phyloP scores from a whole-genome alignment of 2,888 invertebrate genomes.

The Amphiduros pacificus region DNA sequence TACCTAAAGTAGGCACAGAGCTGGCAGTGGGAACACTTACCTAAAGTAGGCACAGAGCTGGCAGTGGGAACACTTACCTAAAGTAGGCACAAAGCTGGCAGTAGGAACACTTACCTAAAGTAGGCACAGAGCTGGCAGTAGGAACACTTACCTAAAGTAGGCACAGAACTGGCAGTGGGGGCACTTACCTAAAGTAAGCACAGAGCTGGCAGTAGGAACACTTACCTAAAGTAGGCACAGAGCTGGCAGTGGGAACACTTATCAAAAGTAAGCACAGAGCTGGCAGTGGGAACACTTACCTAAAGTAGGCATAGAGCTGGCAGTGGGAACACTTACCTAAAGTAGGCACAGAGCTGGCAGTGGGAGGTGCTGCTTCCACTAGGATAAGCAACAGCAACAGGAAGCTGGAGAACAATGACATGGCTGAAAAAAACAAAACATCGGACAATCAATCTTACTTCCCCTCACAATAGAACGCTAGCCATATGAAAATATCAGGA shows the following conservation, averaged over 20 bases:
- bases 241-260: too few species aligned
- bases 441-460: too few species aligned
- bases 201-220: slow-evolving; percentile 6
- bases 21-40: background rate
- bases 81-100: too few species aligned
- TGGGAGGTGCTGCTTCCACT: slow-evolving; percentile 17
- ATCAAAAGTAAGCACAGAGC: too few species aligned
- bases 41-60: too few species aligned
- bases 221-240: too few species aligned
- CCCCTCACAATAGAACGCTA: too few species aligned
- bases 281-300: too few species aligned
- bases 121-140: background rate
- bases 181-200: slow-evolving; percentile 6
- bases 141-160: slow-evolving; percentile 10
- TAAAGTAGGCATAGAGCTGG: too few species aligned
- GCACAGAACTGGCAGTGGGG: slow-evolving; percentile 12
- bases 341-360: slow-evolving; percentile 17
- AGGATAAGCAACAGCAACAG: slow-evolving; percentile 14
- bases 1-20: background rate
- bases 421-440: slow-evolving; percentile 12
- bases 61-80: too few species aligned
- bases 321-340: slow-evolving; percentile 19
- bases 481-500: too few species aligned
- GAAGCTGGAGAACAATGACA: slow-evolving; percentile 17
- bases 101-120: background rate